Evolutionary conservation across 2,888 invertebrate species (phyloP).

Genomic region (Chydorus sphaericus): DNA sequence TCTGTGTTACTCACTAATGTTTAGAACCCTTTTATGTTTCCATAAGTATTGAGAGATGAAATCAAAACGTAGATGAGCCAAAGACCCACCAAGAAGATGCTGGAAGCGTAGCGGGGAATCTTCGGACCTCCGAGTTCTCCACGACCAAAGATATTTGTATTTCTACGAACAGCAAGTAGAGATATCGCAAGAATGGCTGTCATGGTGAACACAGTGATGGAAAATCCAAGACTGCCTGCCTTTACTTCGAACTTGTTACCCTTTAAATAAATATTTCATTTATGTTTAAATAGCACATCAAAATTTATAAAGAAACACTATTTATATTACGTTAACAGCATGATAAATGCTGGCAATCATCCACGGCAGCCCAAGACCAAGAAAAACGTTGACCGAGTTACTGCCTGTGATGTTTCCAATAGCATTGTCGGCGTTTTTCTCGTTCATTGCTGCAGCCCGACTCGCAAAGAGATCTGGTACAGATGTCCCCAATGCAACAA

Average conservation of each 20-base stretch:
- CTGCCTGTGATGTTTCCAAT: slow-evolving; percentile 46
- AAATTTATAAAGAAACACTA: slow-evolving; percentile 25
- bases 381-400: slow-evolving; percentile 46
- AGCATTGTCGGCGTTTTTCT: slow-evolving; percentile 42
- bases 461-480: slow-evolving; percentile 44
- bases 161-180: slow-evolving; percentile 34
- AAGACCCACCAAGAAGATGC: slow-evolving; percentile 30
- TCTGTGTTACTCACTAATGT: too few relatives aligned
- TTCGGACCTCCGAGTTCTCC: slow-evolving; percentile 40
- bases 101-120: slow-evolving; percentile 28
- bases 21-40: slow-evolving; percentile 18
- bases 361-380: slow-evolving; percentile 45
- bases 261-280: too few relatives aligned
- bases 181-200: slow-evolving; percentile 34
- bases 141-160: slow-evolving; percentile 31
- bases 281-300: not conserved
- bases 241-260: slow-evolving; percentile 29
- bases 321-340: too few relatives aligned
- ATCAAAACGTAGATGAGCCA: slow-evolving; percentile 38
- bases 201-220: slow-evolving; percentile 38
- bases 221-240: slow-evolving; percentile 34
- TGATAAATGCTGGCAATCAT: slow-evolving; percentile 39
- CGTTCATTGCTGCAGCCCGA: slow-evolving; percentile 38
- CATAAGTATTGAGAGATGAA: slow-evolving; percentile 29
- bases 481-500: slow-evolving; percentile 43